Evolutionary conservation across 2,888 invertebrate species (phyloP), one percentile per base, ranked within the genome.

Genomic region (Stictocephala bisonia): DNA sequence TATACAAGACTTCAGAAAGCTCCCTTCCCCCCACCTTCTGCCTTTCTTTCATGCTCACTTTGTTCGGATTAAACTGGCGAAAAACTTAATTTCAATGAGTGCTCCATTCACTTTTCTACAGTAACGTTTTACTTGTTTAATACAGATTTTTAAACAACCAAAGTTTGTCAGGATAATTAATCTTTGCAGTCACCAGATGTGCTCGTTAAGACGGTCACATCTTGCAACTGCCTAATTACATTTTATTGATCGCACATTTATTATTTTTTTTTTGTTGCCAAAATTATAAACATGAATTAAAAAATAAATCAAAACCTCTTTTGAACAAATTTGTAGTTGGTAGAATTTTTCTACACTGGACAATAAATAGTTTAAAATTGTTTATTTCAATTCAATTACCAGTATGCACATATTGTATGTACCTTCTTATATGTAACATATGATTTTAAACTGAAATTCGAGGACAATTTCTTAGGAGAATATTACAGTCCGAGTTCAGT

Each of bases 21-120:
- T 18, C 22, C 41, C 26, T 22, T 15, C 24, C 41, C 3, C 44
- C 20, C n/a, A 22, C 18, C 40, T 58, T 44, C 22, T 26, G 26
- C 29, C 56, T 27, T 71, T 29, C 58, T 71, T 71, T 71, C 70
- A 56, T 71, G 70, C 58, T 58, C 58, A 71, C 58, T 71, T 71
- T 71, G 70, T 71, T 71, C 26, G 15, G 70, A 71, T 71, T 71
- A 71, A 71, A 44, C 70, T 44, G 9, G 44, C 18, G 44, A 27
- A 58, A 71, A 71, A 71, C 70, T 71, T 71, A 71, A 71, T 71
- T 71, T 71, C 70, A 71, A 71, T 71, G 58, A 71, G 70, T 71
- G 70, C 58, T 71, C 58, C 40, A 29, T 40, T 70, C 41, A 64
- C 64, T 64, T 64, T 64, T 44, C 18, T 18, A 18, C 58, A 44